phyloP scores from a whole-genome alignment of 92 coral and sea anemone species.

The Diadumene lineata region DNA sequence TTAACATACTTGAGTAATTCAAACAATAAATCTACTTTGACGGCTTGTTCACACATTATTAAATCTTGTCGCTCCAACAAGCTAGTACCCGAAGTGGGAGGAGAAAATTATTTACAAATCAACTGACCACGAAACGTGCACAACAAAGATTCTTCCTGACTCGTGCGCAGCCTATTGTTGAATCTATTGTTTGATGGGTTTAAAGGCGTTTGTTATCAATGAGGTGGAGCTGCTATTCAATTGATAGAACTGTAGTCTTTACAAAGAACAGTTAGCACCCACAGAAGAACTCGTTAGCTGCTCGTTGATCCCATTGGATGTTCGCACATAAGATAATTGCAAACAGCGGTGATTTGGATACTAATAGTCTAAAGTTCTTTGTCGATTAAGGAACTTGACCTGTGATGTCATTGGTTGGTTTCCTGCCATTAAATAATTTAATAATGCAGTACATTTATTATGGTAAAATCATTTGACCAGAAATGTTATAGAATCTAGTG shows the following conservation, averaged over 20 bases:
- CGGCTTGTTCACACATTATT: conserved; percentile 5
- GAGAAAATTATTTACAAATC: conserved; percentile 13
- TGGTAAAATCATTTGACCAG: too few relatives aligned
- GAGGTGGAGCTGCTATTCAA: conserved; percentile 12
- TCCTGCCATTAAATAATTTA: too few relatives aligned
- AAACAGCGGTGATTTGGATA: background rate
- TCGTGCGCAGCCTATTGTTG: background rate
- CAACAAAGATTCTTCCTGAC: background rate
- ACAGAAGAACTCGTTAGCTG: background rate
- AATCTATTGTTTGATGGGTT: background rate
- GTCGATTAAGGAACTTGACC: too few relatives aligned
- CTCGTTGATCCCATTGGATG: background rate
- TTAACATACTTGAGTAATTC: too few relatives aligned
- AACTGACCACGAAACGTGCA: conserved; percentile 6
- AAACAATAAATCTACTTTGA: too few relatives aligned
- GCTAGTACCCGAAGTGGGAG: too few relatives aligned
- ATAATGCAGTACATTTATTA: too few relatives aligned
- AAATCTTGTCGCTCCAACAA: background rate
- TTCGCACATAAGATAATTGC: background rate
- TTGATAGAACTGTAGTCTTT: conserved; percentile 4
- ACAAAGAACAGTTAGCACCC: conserved; percentile 4
- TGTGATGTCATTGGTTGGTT: too few relatives aligned
- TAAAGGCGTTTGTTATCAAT: conserved; percentile 13
- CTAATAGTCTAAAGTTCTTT: background rate
- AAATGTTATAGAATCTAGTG: too few relatives aligned